Conservation (phyloP, 2,113 vertebrate species). For the Heterotilapia buettikoferi region DNA sequence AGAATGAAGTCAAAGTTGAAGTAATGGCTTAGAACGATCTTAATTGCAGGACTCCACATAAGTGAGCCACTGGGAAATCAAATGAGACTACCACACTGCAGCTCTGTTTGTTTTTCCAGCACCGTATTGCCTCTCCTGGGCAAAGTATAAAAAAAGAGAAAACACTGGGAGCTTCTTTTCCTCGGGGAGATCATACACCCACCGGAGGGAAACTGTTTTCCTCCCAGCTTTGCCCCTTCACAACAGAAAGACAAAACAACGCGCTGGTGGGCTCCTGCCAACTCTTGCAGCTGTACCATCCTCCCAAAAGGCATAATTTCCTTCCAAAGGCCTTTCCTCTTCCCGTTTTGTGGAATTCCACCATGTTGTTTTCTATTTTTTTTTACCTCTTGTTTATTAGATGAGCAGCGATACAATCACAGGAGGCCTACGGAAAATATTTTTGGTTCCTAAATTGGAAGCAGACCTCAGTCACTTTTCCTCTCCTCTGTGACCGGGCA, state of each 20-base stretch:
- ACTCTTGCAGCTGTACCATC: not conserved
- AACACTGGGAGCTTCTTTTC: not conserved
- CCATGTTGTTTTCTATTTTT: not conserved
- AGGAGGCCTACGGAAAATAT: not conserved
- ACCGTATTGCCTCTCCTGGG: slow-evolving; percentile 6
- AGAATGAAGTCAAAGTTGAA: not conserved
- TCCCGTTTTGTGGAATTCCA: slow-evolving; percentile 7
- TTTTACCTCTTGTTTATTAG: slow-evolving; percentile 24
- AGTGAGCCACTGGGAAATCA: slow-evolving; percentile 17
- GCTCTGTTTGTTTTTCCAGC: slow-evolving; percentile 52
- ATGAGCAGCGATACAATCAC: slow-evolving; percentile 30
- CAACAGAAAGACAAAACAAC: not conserved
- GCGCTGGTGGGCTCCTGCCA: not conserved
- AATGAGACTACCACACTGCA: not conserved
- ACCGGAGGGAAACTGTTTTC: not conserved
- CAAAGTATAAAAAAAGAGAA: slow-evolving; percentile 2
- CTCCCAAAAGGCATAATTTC: slow-evolving; percentile 12
- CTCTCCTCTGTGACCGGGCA: slow-evolving; percentile 13
- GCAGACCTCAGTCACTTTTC: slow-evolving; percentile 53
- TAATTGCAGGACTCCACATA: not conserved
- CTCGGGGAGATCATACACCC: not conserved
- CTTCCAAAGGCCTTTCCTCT: slow-evolving; percentile 18
- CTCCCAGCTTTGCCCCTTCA: not conserved
- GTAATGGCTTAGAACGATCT: not conserved
- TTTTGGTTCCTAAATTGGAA: slow-evolving; percentile 49